Percentiles rank a stretch among this genome's conserved stretches.
Conservation (phyloP, 2,113 vertebrate species). For the Pseudois nayaur region DNA sequence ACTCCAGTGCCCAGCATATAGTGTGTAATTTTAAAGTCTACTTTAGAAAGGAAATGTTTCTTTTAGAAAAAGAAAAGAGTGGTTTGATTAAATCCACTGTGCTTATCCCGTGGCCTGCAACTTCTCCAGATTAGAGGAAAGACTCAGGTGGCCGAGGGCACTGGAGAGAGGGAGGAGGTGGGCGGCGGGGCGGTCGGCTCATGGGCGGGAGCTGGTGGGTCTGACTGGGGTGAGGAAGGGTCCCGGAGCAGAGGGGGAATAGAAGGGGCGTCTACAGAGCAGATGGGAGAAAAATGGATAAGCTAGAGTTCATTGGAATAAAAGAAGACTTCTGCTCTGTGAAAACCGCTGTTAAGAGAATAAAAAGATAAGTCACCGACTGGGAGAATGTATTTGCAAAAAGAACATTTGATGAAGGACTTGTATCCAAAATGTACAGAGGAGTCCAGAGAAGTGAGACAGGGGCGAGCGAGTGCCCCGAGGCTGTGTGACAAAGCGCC, state of each 20-base stretch:
- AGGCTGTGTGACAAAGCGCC: accelerated
- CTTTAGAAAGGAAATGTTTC: not conserved
- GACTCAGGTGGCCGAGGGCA: not conserved
- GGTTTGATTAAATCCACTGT: not conserved
- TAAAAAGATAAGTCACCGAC: too few relatives aligned
- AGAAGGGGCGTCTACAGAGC: not conserved
- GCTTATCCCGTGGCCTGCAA: not conserved
- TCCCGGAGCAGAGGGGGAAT: not conserved
- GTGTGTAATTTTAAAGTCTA: not conserved
- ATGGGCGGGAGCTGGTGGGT: not conserved
- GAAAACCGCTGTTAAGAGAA: not conserved
- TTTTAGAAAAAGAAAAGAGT: not conserved
- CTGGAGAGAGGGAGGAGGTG: not conserved
- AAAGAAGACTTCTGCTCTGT: not conserved
- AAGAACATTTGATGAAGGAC: not conserved
- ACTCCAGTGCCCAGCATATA: accelerated
- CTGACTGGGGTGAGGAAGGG: not conserved
- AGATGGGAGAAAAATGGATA: not conserved
- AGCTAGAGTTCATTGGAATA: too few relatives aligned
- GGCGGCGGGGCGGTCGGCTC: accelerated
- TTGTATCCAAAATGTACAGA: not conserved
- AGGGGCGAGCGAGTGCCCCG: accelerated
- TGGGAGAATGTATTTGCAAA: not conserved
- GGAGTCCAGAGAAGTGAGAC: not conserved
- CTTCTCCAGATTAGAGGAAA: not conserved